Conservation (phyloP, 2,113 vertebrate species). For the Trogon melanurus region DNA sequence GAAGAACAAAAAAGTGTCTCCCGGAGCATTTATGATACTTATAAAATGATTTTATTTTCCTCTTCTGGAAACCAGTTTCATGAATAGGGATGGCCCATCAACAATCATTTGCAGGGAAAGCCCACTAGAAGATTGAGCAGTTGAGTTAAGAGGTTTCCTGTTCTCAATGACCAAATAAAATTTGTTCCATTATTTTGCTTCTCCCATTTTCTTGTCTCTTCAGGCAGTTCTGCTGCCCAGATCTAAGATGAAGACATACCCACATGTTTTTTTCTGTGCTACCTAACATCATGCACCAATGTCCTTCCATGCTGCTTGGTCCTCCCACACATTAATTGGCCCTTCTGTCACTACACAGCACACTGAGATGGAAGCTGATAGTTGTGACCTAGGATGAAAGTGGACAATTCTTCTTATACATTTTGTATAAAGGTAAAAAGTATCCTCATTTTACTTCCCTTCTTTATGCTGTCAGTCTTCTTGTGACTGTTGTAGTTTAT, state of each 20-base stretch:
- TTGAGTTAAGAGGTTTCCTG: background rate
- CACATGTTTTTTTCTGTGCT: background rate
- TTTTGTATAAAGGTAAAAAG: background rate
- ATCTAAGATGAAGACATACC: background rate
- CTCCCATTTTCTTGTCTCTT: background rate
- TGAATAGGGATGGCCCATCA: background rate
- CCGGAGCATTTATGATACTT: background rate
- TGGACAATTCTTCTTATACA: background rate
- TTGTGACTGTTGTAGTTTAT: background rate
- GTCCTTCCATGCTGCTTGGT: background rate
- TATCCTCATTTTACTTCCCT: background rate
- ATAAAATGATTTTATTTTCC: background rate
- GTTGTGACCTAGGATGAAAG: background rate
- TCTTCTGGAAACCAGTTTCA: background rate
- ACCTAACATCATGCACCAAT: background rate
- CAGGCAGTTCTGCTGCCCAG: background rate
- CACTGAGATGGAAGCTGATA: background rate
- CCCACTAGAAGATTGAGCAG: background rate
- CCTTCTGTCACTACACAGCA: background rate
- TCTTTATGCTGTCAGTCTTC: background rate
- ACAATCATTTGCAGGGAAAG: background rate
- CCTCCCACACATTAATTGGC: background rate
- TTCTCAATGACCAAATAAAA: background rate
- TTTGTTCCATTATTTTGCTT: background rate
- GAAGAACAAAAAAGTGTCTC: background rate